Base-by-base conservation (phyloP, 2,113 vertebrate species). In the Pseudois nayaur region DNA sequence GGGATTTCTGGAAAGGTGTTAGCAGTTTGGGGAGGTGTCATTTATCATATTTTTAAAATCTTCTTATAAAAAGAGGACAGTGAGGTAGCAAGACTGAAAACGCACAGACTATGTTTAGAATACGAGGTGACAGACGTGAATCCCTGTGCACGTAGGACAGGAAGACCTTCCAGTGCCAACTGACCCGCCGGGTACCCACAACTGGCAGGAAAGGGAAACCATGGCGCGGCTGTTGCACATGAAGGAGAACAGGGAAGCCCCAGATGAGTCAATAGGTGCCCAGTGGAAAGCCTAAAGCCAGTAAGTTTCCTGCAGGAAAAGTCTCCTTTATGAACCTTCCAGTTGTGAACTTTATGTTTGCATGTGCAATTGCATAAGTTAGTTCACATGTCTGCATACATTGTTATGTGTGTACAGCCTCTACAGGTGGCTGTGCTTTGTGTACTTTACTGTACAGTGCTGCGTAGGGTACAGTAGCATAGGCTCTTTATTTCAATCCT, bases 371-470 rank as follows among this genome's bases (percentile, higher is more conserved):
- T 67, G 1, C 64, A 21, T n/a, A 17, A 67, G 64, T 3, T 5
- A 21, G 64, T 40, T 71, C n/a, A 23, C n/a, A 12, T 23, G 67
- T 71, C 67, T 36, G 67, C 19, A 23, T 11, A 23, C 19, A 0
- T 6, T 6, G 67, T 40, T 19, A 6, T 5, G 6, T 23, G 67
- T 23, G n/a, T 3, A 3, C 2, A 0, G 12, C n/a, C n/a, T 6
- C n/a, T 23, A 6, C 2, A 40, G 67, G 19, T 3, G 67, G 19
- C 2, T 71, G 67, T 23, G 10, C n/a, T 71, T 36, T 23, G 5
- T 40, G n/a, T 3, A 21, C n/a, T 71, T 71, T 40, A 5, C 62
- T 4, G 16, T 10, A 11, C n/a, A 23, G 19, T 64, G 19, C 67
- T 23, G 19, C 19, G 11, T 36, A 71, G 9, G 5, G 19, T 36